Evolutionary conservation across 2,888 invertebrate genomes (phyloP).

Genomic region (Willowsia nigromaculata): DNA sequence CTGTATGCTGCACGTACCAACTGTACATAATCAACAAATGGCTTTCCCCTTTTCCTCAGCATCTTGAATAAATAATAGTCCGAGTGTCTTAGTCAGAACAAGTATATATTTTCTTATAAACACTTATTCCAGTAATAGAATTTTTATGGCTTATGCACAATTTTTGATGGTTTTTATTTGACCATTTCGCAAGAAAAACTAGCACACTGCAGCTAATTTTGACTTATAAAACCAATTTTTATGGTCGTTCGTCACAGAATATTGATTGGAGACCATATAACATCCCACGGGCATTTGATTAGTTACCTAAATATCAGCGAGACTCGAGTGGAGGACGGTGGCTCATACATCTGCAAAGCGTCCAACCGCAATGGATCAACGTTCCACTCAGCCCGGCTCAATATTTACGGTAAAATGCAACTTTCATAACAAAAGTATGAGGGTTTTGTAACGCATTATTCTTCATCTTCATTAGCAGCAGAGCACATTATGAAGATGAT

Average conservation of each 20-base stretch:
- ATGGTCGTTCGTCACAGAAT: constrained; percentile 60
- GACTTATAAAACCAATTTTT: background rate
- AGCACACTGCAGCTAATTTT: constrained; percentile 8
- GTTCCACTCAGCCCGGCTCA: constrained; percentile 80
- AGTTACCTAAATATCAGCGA: constrained; percentile 77
- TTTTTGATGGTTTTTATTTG: background rate
- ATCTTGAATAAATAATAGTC: background rate
- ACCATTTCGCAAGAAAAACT: background rate
- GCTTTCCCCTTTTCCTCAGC: constrained; percentile 1
- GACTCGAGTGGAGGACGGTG: constrained; percentile 80
- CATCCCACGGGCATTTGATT: constrained; percentile 77
- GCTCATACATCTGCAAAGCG: constrained; percentile 80
- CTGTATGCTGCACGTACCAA: background rate
- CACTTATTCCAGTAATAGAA: background rate
- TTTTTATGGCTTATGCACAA: background rate
- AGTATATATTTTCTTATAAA: background rate
- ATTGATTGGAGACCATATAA: constrained; percentile 77
- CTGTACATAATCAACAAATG: constrained; percentile 55
- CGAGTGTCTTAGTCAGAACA: no score
- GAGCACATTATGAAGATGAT: background rate
- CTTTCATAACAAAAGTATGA: background rate
- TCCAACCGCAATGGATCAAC: constrained; percentile 79
- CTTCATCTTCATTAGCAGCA: constrained; percentile 1
- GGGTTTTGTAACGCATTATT: background rate
- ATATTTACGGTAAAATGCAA: constrained; percentile 80